phyloP scores from a whole-genome alignment of 2,113 vertebrate genomes.

The Pseudonaja textilis region DNA sequence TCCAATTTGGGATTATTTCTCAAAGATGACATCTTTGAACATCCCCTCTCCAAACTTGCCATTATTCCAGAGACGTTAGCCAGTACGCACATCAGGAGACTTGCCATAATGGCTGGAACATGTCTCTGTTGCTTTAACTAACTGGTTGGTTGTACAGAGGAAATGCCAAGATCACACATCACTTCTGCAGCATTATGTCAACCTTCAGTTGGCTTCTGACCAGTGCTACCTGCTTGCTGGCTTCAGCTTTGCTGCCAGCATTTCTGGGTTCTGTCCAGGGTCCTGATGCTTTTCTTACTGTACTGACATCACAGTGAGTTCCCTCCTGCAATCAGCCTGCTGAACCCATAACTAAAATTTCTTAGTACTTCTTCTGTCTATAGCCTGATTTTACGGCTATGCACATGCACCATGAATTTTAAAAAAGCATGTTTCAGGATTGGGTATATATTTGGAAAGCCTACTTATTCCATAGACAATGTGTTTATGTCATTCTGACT shows the following conservation, averaged over 20 bases:
- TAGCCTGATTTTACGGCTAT: not conserved
- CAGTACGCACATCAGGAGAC: not conserved
- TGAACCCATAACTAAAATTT: not conserved
- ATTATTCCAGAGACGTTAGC: not conserved
- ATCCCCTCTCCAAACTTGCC: not conserved
- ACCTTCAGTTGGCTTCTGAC: not conserved
- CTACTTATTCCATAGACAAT: not conserved
- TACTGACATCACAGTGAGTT: not conserved
- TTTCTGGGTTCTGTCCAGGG: slow-evolving; percentile 15
- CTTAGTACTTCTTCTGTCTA: not conserved
- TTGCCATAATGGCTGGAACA: not conserved
- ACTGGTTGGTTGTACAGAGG: not conserved
- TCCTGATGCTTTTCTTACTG: not conserved
- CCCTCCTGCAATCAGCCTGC: not conserved
- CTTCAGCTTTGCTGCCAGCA: not conserved
- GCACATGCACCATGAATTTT: not conserved
- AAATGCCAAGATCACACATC: not conserved
- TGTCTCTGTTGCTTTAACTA: not conserved
- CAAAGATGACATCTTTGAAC: too few species aligned
- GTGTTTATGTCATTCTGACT: not conserved
- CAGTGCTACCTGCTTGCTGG: not conserved
- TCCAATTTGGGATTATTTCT: not conserved
- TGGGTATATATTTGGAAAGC: not conserved
- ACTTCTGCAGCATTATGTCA: not conserved
- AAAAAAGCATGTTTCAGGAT: not conserved